Conservation (phyloP, 1,140 invertebrate genomes). For the Drosophila watanabei region DNA sequence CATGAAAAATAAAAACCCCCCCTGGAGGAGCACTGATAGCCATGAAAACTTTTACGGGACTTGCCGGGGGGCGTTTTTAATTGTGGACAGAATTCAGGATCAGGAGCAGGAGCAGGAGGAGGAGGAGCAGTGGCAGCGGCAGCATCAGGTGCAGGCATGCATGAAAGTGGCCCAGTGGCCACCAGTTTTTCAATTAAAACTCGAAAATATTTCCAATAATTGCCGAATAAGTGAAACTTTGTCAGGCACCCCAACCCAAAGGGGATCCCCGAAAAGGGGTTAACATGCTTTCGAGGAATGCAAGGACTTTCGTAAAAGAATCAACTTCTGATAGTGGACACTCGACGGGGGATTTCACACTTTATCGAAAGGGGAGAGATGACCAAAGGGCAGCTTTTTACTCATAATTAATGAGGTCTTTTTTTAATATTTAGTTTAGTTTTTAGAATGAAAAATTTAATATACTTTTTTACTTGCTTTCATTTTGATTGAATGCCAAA, state of each 20-base stretch:
- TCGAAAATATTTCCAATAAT: constrained; percentile 66
- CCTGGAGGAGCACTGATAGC: constrained; percentile 29
- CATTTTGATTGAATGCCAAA: not conserved
- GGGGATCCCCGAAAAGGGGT: constrained; percentile 5
- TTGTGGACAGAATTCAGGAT: constrained; percentile 35
- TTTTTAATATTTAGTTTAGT: not conserved
- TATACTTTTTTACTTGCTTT: not conserved
- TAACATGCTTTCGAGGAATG: constrained; percentile 26
- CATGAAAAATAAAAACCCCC: constrained; percentile 68
- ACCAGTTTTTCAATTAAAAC: constrained; percentile 71
- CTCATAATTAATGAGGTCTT: not conserved
- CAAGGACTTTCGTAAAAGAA: not conserved
- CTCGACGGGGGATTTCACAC: not conserved
- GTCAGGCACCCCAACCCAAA: constrained; percentile 16
- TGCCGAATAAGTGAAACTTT: constrained; percentile 61
- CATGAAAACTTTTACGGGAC: constrained; percentile 39
- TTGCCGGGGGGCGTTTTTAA: constrained; percentile 46
- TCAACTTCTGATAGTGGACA: not conserved
- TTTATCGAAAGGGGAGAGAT: not conserved
- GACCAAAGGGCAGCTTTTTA: not conserved
- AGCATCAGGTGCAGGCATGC: constrained; percentile 64
- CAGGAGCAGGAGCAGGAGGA: constrained; percentile 51
- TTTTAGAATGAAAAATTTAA: not conserved
- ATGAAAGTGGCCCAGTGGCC: constrained; percentile 64
- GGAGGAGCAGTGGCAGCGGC: not conserved